These are phyloP conservation scores for Drosophila navojoa DNA, from an alignment of 1,140 invertebrate genomes.

Conservation along the genomic window DNA sequence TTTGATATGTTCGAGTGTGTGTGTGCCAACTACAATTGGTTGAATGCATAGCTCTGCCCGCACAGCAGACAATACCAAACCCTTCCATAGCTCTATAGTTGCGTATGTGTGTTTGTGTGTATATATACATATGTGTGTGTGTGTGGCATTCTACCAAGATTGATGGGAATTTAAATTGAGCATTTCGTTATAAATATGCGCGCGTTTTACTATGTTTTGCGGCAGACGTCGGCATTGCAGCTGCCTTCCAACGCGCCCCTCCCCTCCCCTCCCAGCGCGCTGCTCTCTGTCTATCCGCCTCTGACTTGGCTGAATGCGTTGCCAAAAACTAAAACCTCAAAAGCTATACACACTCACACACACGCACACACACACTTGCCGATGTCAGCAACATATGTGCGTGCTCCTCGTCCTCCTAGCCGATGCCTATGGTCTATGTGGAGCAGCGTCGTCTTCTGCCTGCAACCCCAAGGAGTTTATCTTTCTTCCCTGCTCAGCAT, in stretches of 20 bases:
- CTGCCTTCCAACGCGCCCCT: constrained; percentile 9
- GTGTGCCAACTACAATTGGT: constrained; percentile 32
- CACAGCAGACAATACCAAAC: constrained; percentile 4
- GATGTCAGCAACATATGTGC: background rate
- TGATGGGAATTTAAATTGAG: constrained; percentile 82
- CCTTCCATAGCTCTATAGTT: background rate
- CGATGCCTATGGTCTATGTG: background rate
- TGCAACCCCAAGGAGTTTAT: no score
- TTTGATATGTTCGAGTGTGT: background rate
- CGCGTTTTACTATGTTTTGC: constrained; percentile 79
- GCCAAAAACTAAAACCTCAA: constrained; percentile 18
- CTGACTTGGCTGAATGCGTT: background rate
- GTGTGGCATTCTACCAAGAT: constrained; percentile 72
- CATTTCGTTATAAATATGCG: constrained; percentile 82
- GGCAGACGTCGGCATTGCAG: constrained; percentile 45
- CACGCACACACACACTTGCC: background rate
- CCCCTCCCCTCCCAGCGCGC: background rate
- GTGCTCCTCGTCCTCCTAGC: background rate
- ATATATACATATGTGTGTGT: constrained; percentile 32
- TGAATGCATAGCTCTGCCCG: constrained; percentile 19
- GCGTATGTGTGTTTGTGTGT: constrained; percentile 13
- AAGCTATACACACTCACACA: constrained; percentile 13
- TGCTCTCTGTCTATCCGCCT: background rate
- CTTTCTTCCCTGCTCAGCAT: no score
- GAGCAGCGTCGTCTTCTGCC: background rate